Conservation (phyloP, 2,888 invertebrate genomes). For the Drosophila silvestris region DNA sequence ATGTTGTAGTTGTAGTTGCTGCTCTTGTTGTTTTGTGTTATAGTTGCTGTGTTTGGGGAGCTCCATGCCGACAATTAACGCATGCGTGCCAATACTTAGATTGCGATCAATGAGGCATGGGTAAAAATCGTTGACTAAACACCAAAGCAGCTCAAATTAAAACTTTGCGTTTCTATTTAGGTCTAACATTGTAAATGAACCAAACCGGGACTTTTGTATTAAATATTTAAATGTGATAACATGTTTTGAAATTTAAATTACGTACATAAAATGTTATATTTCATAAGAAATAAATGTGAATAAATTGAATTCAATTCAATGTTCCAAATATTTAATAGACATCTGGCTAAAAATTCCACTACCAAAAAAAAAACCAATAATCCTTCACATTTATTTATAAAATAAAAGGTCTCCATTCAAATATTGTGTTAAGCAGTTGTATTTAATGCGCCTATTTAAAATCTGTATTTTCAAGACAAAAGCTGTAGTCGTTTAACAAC, state of each 20-base stretch:
- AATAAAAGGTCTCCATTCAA: background rate
- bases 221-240: background rate
- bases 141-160: constrained; percentile 8
- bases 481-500: background rate
- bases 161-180: background rate
- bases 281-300: background rate
- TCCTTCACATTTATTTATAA: background rate
- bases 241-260: background rate
- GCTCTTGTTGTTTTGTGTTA: constrained; percentile 7
- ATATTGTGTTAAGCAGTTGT: background rate
- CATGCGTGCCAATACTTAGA: constrained; percentile 69
- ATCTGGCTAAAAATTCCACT: background rate
- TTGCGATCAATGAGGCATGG: constrained; percentile 59
- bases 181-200: background rate
- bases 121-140: constrained; percentile 26
- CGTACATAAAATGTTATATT: background rate
- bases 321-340: background rate
- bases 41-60: constrained; percentile 40
- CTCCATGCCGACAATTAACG: constrained; percentile 73
- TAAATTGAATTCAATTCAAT: background rate
- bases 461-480: background rate
- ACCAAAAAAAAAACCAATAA: background rate
- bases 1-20: constrained; percentile 30
- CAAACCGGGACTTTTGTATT: background rate
- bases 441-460: background rate